Evolutionary conservation across 2,888 invertebrate genomes (phyloP), one percentile per base, ranked within the genome.

Genomic region (Epinotia demarniana): DNA sequence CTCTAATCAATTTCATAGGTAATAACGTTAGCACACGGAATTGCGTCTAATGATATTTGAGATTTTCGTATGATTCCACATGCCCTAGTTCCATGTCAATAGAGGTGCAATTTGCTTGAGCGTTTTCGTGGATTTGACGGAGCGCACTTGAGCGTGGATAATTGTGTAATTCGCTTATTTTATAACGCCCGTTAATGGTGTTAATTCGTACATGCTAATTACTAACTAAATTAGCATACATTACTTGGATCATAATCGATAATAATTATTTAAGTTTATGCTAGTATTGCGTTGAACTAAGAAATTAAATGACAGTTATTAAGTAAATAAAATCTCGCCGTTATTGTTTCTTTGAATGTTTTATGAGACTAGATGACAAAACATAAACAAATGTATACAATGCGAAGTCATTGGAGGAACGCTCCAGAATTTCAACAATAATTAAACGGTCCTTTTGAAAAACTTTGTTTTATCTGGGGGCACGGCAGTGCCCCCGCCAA

Each of bases 161-260:
- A 74, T 63, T 69, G 46, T 63, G 46, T 66, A 39, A 74, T 68
- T 69, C 46, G 33, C n/a, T 74, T 69, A 74, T 69, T 69, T 73
- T 73, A 62, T 74, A 69, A 46, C 57, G 57, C 39, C 23, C 53
- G 46, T 74, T 68, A 55, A 73, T 62, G n/a, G 18, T 66, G 46
- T 69, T 62, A 55, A 73, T 62, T 68, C 55, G 16, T 68, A 68
- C 33, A 73, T 73, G 62, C 18, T 62, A 60, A 67, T 60, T 46
- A 11, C 16, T 18, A 18, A 63, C 39, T n/a, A 63, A 46, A 72
- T 64, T 72, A 23, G 68, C 68, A 68, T 19, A 57, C 16, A 43
- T 68, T 23, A 58, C 16, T 43, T 43, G 67, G 23, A 43, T 23
- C 57, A 4, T 16, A 58, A 58, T 68, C 43, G 19, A 68, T 43